phyloP scores from a whole-genome alignment of 2,888 invertebrate species.

The Tetramorium bicarinatum region DNA sequence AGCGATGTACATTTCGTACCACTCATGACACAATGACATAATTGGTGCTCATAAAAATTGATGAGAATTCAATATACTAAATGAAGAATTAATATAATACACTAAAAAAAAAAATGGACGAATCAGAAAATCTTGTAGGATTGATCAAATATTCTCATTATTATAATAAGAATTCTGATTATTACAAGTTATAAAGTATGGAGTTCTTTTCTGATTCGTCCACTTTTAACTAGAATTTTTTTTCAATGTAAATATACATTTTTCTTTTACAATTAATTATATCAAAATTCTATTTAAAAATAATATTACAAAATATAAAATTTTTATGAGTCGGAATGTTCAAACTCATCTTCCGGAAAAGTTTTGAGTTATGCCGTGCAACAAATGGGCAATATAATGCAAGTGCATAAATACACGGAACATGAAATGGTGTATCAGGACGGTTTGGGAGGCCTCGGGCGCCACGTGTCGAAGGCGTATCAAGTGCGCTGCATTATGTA shows the following conservation, averaged over 20 bases:
- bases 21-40: neutral
- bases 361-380: neutral
- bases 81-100: no score
- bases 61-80: no score
- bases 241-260: no score
- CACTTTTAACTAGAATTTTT: no score
- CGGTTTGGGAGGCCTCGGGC: neutral
- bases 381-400: neutral
- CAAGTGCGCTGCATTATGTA: neutral
- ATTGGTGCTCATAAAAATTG: neutral
- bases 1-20: no score
- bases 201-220: no score
- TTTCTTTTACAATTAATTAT: neutral
- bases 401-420: neutral
- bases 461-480: neutral
- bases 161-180: no score
- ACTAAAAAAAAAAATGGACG: no score
- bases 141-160: no score
- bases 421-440: neutral
- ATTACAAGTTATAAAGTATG: no score
- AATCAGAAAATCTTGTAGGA: no score
- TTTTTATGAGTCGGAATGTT: neutral
- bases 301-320: neutral
- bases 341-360: neutral
- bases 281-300: neutral